Conservation (phyloP, 2,113 vertebrate genomes). For the Spheniscus mendiculus region DNA sequence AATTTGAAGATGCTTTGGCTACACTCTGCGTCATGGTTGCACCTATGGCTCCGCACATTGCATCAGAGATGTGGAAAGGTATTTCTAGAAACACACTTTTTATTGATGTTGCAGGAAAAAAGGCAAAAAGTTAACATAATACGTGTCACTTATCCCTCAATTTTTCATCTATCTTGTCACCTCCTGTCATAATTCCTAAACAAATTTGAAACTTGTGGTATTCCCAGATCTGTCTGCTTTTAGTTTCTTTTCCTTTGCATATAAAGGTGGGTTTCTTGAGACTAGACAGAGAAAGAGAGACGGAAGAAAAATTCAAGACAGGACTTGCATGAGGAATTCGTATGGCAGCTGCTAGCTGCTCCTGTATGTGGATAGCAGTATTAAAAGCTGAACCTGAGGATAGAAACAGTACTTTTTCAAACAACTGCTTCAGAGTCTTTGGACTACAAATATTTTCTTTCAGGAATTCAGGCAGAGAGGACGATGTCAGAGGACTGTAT, state of each 20-base stretch:
- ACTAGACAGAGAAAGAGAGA: not conserved
- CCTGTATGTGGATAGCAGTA: not conserved
- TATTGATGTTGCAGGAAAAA: not conserved
- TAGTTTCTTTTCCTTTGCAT: not conserved
- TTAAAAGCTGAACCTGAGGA: not conserved
- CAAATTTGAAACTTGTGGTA: not conserved
- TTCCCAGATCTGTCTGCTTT: not conserved
- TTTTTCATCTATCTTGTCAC: not conserved
- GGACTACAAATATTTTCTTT: not conserved
- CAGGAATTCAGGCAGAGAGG: not conserved
- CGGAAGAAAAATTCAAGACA: not conserved
- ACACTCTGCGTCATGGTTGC: slow-evolving; percentile 86
- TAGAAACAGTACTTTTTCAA: not conserved
- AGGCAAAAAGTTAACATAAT: not conserved
- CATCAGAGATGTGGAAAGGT: slow-evolving; percentile 98
- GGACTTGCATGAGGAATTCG: not conserved
- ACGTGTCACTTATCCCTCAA: not conserved
- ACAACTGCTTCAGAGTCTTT: not conserved
- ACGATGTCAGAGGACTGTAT: not conserved
- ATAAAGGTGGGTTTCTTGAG: not conserved
- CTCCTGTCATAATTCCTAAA: not conserved
- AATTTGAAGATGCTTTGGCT: slow-evolving; percentile 91
- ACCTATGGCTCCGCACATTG: slow-evolving; percentile 90
- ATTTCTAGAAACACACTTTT: not conserved
- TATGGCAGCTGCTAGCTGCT: not conserved